Conservation (phyloP, 35 echinoderm and acorn worm genomes). For the Ophioderma brevispina region DNA sequence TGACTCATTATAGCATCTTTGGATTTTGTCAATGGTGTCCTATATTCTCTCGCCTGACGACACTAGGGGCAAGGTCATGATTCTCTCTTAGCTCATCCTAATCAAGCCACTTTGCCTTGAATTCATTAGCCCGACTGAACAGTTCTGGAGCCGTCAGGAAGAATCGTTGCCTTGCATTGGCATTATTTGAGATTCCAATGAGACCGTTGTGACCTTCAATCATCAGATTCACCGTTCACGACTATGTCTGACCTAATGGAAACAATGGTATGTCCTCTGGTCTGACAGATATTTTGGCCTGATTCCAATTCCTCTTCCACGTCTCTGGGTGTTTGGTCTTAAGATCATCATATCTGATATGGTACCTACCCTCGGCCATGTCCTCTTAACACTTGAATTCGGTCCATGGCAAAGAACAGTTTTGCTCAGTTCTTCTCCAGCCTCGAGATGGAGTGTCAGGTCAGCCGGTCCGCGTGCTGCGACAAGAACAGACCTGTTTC, state of each 20-base stretch:
- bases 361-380: slow-evolving; percentile 36
- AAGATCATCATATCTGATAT: slow-evolving; percentile 28
- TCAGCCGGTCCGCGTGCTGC: neutral
- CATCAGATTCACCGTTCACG: slow-evolving; percentile 15
- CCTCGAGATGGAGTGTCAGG: slow-evolving; percentile 26
- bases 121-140: neutral
- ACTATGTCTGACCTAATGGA: slow-evolving; percentile 30
- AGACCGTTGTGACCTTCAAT: slow-evolving; percentile 47
- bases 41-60: slow-evolving; percentile 3
- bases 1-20: slow-evolving; percentile 18
- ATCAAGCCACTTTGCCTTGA: neutral
- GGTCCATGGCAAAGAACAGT: slow-evolving; percentile 47
- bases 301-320: slow-evolving; percentile 18
- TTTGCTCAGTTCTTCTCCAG: slow-evolving; percentile 37
- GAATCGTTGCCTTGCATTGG: slow-evolving; percentile 15
- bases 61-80: neutral
- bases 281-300: slow-evolving; percentile 44
- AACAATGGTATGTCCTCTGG: slow-evolving; percentile 40
- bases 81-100: neutral
- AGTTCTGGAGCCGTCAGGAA: slow-evolving; percentile 38
- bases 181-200: slow-evolving; percentile 40
- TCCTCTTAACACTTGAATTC: slow-evolving; percentile 35
- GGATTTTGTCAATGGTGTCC: neutral
- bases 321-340: slow-evolving; percentile 19
- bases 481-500: neutral